Percentiles rank a stretch among this genome's conserved stretches.
Evolutionary conservation across 2,113 vertebrate genomes (phyloP).

Genomic region (Asarcornis scutulata): DNA sequence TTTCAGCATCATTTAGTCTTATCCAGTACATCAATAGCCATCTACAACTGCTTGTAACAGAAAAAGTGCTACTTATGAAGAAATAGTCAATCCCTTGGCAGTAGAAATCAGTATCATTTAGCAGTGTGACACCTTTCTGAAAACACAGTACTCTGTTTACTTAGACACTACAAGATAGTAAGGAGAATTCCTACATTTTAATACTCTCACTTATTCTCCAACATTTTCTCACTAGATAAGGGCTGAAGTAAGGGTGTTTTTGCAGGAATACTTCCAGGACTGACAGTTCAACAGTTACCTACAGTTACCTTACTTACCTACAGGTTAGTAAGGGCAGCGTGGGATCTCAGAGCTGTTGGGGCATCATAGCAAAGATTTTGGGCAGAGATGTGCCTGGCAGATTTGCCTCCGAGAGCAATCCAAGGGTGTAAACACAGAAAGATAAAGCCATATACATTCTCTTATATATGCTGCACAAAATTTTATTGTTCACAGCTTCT

Average conservation of each 20-base stretch:
- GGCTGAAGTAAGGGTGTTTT: neutral
- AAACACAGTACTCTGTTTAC: neutral
- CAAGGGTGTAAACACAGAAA: neutral
- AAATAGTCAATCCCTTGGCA: neutral
- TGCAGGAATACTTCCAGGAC: neutral
- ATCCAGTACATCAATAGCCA: neutral
- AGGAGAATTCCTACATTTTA: neutral
- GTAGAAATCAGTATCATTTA: neutral
- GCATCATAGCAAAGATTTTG: neutral
- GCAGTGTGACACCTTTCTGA: neutral
- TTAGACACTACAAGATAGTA: neutral
- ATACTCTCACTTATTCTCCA: neutral
- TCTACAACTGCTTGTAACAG: neutral
- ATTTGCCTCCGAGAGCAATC: neutral
- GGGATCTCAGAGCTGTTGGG: neutral
- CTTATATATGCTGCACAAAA: neutral
- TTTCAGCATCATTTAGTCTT: neutral
- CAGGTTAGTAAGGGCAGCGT: neutral
- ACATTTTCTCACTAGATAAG: neutral
- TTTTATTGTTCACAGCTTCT: neutral
- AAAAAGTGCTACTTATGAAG: neutral
- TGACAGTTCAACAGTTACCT: neutral
- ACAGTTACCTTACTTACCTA: neutral
- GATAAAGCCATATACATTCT: neutral
- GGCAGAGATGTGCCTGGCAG: neutral